A percentile compares a stretch with the other conserved stretches of the same genome.
phyloP scores from a whole-genome alignment of 2,888 invertebrate species.

The Watsonalla binaria region DNA sequence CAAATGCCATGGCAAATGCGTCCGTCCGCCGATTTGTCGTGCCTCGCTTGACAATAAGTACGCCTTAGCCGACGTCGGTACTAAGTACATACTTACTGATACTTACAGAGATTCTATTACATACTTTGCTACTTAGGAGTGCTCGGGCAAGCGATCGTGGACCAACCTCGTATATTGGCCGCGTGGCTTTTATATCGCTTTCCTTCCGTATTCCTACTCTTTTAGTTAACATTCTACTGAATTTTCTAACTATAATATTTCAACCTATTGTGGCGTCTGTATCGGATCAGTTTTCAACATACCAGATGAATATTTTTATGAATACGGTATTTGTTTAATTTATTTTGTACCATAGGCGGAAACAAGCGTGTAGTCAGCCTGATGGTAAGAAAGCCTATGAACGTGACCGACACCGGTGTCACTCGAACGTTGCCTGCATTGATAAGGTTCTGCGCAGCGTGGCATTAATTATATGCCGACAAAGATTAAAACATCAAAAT shows the following conservation, averaged over 20 bases:
- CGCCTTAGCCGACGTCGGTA: constrained; percentile 30
- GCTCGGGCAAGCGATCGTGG: neutral
- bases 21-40: constrained; percentile 44
- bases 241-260: no score
- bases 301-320: no score
- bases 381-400: no score
- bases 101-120: constrained; percentile 6
- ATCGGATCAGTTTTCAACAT: no score
- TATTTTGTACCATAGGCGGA: no score
- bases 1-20: constrained; percentile 36
- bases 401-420: no score
- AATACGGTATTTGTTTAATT: no score
- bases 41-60: constrained; percentile 46
- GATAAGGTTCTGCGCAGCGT: no score
- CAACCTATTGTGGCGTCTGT: no score
- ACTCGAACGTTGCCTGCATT: no score
- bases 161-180: neutral
- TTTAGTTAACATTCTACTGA: neutral
- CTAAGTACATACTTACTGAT: constrained; percentile 4
- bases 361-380: no score
- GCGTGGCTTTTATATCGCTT: neutral
- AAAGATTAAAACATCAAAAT: neutral
- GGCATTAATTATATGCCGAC: neutral
- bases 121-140: neutral
- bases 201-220: neutral